Base-by-base conservation (phyloP, 2,888 invertebrate species). In the Pterostichus niger region DNA sequence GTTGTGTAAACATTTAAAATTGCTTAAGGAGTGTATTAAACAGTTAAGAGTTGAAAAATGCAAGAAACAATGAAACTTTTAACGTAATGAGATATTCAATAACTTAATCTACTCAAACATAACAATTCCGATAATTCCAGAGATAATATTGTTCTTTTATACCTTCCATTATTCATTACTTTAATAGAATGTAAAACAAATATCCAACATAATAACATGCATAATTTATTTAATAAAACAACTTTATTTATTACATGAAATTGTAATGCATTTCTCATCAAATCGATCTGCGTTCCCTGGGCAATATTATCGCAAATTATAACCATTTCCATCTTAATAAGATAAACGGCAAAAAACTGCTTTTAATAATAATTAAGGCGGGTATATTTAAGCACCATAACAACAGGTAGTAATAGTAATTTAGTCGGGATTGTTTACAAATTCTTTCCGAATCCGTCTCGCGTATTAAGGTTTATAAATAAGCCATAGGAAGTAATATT, bases 211-310 rank as follows among this genome's bases (percentile, higher is more conserved):
- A 15, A 46, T 73, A 17, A 52, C 52, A 52, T 75, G 75, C 75
- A 75, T 75, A 73, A 73, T 73, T 73, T 73, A 75, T 75, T 75
- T 75, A 52, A 52, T 75, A 52, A 75, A 46, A 71, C 71, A 71
- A 15, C 46, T 46, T 71, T 71, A 71, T 71, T 68, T 73, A 40
- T 40, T 64, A 46, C 46, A 73, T 11, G 5, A 3, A 59, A 49
- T 73, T 75, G 46, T 73, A 73, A 73, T 73, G 15, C 31, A 11
- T 52, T 75, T 31, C 33, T 33, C 75, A 52, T 75, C 75, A 75
- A 75, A 10, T 11, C n/a, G 33, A 75, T 49, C 49, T 64, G 33
- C 35, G 9, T 64, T 64, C 64, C 17, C 64, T 64, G 31, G 64
- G 33, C 17, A 75, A 75, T 33, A 75, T 71, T 46, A 44, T 56